phyloP scores from a whole-genome alignment of 2,797 vertebrate species.

The Hippopotamyrus pictus region DNA sequence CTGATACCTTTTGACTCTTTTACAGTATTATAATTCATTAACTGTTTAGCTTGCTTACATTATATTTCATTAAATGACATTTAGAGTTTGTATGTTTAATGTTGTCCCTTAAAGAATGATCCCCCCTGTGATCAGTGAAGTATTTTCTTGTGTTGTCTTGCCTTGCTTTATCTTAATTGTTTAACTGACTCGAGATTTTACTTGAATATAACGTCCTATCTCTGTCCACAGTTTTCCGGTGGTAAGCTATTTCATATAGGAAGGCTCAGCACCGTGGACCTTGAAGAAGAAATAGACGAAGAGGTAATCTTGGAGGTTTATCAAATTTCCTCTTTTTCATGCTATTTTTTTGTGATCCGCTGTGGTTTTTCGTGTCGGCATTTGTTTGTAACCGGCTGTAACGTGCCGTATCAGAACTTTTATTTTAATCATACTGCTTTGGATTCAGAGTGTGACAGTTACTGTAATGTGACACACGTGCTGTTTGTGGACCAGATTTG shows the following conservation, averaged over 20 bases:
- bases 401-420: background rate
- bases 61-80: background rate
- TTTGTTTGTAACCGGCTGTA: background rate
- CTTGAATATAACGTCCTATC: background rate
- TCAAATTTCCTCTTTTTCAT: constrained; percentile 22
- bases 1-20: background rate
- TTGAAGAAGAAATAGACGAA: constrained; percentile 73
- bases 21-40: background rate
- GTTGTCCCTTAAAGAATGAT: background rate
- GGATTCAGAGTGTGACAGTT: background rate
- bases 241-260: constrained; percentile 69
- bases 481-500: background rate
- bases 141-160: background rate
- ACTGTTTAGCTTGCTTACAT: background rate
- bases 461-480: background rate
- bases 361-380: background rate
- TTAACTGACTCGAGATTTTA: background rate
- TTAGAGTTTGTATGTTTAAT: background rate
- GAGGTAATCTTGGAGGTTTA: constrained; percentile 56
- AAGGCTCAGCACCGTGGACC: constrained; percentile 85
- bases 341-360: background rate
- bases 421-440: background rate
- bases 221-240: constrained; percentile 52
- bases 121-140: background rate
- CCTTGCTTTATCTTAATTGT: background rate